Evolutionary conservation across 2,888 invertebrate species (phyloP), one percentile per base, ranked within the genome.

Genomic region (Drosophila acutilabella): DNA sequence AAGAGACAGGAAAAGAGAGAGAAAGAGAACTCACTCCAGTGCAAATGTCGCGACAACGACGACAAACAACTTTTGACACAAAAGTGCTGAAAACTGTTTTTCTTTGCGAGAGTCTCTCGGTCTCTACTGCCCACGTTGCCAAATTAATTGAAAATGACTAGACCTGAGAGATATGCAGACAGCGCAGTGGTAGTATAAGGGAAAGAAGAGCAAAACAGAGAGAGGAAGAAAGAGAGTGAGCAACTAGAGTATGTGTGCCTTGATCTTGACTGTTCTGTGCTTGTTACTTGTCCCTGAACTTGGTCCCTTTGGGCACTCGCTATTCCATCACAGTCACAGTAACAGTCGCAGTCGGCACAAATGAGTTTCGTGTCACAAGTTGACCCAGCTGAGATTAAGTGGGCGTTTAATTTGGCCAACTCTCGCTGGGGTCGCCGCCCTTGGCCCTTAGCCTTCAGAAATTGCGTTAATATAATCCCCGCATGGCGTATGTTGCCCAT

Each of bases 341-440:
- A 23, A 47, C 30, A 47, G n/a, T 57, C 23, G 42, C 54, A 13
- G 60, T 53, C 74, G 60, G 70, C 68, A 67, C 80, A 77, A 87
- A 85, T 85, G 80, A 88, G 88, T 84, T 87, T 78, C 79, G 86
- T 87, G 87, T 87, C 88, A 86, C 78, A 88, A 86, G 88, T 84
- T 84, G 88, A 88, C 88, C 83, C 79, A 58, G 74, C 77, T 74
- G 79, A 87, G 87, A 87, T 87, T 87, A 87, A 87, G 86, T 88
- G 87, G 87, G 88, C 88, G 87, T 86, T 87, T 88, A 86, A 86
- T 86, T 86, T 86, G 54, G 85, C 82, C 83, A 74, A 80, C 82
- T 81, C 76, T 66, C 82, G 71, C 74, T 79, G 79, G 67, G 71
- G 72, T 71, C 70, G 64, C 70, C 67, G 65, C 66, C 48, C 67